Base-by-base conservation (phyloP, 2,888 invertebrate genomes). In the Ophion obscuratus region DNA sequence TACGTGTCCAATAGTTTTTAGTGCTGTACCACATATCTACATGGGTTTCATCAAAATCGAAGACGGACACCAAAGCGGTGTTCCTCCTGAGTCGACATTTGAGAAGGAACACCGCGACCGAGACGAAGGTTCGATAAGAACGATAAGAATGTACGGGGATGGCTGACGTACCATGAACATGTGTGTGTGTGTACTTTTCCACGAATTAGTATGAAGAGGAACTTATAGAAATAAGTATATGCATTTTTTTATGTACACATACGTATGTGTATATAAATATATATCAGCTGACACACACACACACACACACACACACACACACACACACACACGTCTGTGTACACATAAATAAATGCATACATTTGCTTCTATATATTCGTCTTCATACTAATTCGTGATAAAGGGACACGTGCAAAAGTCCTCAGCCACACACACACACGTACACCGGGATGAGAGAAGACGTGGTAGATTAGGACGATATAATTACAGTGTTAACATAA, bases 401-500 rank as follows among this genome's bases (percentile, higher is more conserved):
- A 62, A 53, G 62, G 66, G 70, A 59, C 57, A 73, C 73, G 64
- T 31, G 31, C 31, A 31, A 31, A 31, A 67, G 40, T 40, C 7
- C 66, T 24, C 64, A 53, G 11, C 59, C 61, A 77, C 57, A 71
- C 57, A 66, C 40, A 7, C 40, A 7, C 14, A 59, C 20, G 68
- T 11, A 66, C 64, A 14, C 27, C n/a, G 9, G 24, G 17, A 59
- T 59, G 78, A 68, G 64, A 89, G 78, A 90, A 91, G 90, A 92
- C 90, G 90, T 89, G 90, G 91, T 92, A 94, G 94, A 94, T 94
- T 93, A 93, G 93, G 92, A 92, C 93, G 93, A 94, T 94, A 94
- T 94, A 94, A 94, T 94, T 94, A 93, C 93, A 91, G 90, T 92
- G 93, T 94, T 94, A 94, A 93, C 94, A 94, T 94, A 94, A 94